Evolutionary conservation across 92 coral and sea anemone species (phyloP).

Genomic region (Chrysogorgia sp.): DNA sequence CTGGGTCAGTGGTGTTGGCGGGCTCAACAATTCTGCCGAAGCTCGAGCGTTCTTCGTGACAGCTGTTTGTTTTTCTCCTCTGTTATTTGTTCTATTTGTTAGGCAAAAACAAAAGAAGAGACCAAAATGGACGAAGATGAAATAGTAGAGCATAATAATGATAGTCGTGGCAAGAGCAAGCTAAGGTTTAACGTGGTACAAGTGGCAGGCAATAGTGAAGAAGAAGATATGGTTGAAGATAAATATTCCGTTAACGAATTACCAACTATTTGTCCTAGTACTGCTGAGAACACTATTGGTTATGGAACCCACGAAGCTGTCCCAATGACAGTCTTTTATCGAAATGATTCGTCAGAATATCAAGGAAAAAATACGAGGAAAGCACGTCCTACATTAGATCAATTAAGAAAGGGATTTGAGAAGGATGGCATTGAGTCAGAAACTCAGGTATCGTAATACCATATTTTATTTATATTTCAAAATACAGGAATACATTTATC

Average conservation of each 20-base stretch:
- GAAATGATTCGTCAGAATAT: slow-evolving; percentile 72
- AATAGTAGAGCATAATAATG: neutral
- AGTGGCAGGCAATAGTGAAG: neutral
- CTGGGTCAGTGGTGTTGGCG: too few species aligned
- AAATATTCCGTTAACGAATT: neutral
- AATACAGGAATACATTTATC: too few species aligned
- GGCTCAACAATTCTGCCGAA: too few species aligned
- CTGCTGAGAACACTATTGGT: slow-evolving; percentile 71
- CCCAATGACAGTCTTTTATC: slow-evolving; percentile 95
- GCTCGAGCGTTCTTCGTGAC: too few species aligned
- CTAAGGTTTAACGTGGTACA: slow-evolving; percentile 13
- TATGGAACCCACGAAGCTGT: slow-evolving; percentile 91
- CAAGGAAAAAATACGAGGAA: slow-evolving; percentile 65
- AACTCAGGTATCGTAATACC: slow-evolving; percentile 18
- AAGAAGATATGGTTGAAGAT: slow-evolving; percentile 5
- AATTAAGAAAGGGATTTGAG: slow-evolving; percentile 95
- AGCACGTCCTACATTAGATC: slow-evolving; percentile 86
- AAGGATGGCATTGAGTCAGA: slow-evolving; percentile 69
- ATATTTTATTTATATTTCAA: neutral
- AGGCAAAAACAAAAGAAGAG: neutral
- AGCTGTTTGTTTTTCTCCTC: too few species aligned
- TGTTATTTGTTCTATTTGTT: too few species aligned
- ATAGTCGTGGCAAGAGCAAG: neutral
- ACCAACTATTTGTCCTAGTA: neutral
- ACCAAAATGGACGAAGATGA: neutral